Evolutionary conservation across 2,888 invertebrate genomes (phyloP), one percentile per base, ranked within the genome.

Genomic region (Platycheirus albimanus): DNA sequence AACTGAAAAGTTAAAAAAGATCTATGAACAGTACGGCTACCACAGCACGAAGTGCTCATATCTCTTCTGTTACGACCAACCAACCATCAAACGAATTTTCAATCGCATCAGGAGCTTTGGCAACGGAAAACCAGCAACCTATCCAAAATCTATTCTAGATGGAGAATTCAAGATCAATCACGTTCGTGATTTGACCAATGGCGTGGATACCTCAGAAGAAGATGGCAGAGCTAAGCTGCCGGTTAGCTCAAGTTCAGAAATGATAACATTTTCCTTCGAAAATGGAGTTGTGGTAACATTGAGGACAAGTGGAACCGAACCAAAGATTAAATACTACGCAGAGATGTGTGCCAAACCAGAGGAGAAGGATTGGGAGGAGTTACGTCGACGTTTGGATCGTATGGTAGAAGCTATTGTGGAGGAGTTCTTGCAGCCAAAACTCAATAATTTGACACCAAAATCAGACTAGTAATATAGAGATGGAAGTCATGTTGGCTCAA

Each of bases 301-400:
- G 33, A 93, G 99, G 85, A 98, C 99, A 0, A 98, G 98, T 90
- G 99, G 99, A 51, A 99, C 99, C 0, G 99, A 99, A 90, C 99
- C 99, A 45, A 99, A 99, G 91, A 94, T 99, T 87, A 99, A 99
- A 92, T 99, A 98, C 91, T 99, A 99, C 91, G 96, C 97, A 0
- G 99, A 99, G 90, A 92, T 97, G 71, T 95, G 96, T 85, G 95
- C 95, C 76, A 89, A 92, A 49, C 94, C 95, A 11, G 92, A 92
- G 15, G 92, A 94, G 87, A 92, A 91, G 94, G 94, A 96, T 89
- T 93, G 94, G 90, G 91, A 93, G 41, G 91, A 91, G 54, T 92
- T 96, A 67, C 92, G 93, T 79, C 86, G 86, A 1, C 94, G 93
- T 72, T 91, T 97, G 7, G 91, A 93, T 15, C 93, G 94, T 86